Percentiles rank a stretch among this genome's conserved stretches.
Evolutionary conservation across 2,113 vertebrate species (phyloP).

Genomic region (Hylia prasina): DNA sequence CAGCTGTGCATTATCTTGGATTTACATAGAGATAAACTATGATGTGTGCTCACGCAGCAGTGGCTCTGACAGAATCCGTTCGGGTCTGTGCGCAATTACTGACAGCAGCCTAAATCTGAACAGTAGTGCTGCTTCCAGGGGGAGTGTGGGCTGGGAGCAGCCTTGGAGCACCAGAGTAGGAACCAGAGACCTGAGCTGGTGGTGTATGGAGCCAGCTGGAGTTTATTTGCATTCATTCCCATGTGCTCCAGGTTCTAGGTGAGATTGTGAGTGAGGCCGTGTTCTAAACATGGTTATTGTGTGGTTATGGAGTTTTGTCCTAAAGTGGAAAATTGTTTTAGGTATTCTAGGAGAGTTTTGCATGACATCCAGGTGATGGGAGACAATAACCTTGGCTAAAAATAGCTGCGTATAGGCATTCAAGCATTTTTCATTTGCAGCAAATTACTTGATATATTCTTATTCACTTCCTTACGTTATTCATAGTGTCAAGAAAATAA

Average conservation of each 20-base stretch:
- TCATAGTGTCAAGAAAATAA: neutral
- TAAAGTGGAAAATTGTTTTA: neutral
- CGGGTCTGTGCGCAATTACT: neutral
- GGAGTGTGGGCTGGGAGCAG: neutral
- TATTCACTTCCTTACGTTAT: neutral
- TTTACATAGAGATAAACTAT: neutral
- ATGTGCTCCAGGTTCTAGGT: neutral
- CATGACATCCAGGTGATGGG: neutral
- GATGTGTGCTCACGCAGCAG: neutral
- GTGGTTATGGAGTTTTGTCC: neutral
- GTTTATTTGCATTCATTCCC: neutral
- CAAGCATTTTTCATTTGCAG: neutral
- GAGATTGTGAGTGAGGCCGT: neutral
- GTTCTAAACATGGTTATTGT: neutral
- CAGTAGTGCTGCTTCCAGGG: neutral
- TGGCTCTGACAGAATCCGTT: neutral
- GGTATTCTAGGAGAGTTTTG: neutral
- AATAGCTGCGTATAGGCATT: neutral
- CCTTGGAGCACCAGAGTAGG: rapidly evolving
- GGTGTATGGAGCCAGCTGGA: rapidly evolving
- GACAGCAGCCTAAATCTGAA: neutral
- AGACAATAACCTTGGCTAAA: neutral
- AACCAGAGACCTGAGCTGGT: neutral
- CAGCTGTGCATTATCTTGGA: neutral
- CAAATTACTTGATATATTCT: neutral